Conservation (phyloP, 2,113 vertebrate genomes). For the Bolborhynchus lineola region DNA sequence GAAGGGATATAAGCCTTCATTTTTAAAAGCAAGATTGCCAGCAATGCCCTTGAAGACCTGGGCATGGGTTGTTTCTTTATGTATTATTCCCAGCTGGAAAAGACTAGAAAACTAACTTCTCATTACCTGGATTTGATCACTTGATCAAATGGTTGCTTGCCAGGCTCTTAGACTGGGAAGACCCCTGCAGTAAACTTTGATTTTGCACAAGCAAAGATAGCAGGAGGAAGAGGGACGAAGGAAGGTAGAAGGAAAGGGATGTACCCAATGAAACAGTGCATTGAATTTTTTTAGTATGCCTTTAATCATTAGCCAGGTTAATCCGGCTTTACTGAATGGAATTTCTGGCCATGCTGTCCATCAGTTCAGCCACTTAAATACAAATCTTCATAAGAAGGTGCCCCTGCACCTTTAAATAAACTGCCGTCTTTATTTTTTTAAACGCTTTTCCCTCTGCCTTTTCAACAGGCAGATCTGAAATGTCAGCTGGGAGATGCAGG, state of each 20-base stretch:
- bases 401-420: neutral
- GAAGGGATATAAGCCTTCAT: neutral
- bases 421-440: neutral
- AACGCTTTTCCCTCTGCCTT: neutral
- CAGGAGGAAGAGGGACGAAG: neutral
- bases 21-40: neutral
- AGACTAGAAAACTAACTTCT: neutral
- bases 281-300: neutral
- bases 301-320: neutral
- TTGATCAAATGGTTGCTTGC: neutral
- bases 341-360: neutral
- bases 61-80: neutral
- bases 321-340: neutral
- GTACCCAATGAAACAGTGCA: neutral
- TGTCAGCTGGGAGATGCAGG: conserved; percentile 89
- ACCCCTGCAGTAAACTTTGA: neutral
- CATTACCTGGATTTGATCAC: neutral
- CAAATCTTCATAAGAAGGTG: neutral
- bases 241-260: neutral
- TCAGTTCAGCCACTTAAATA: neutral
- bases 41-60: neutral
- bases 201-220: neutral
- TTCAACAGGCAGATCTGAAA: conserved; percentile 88
- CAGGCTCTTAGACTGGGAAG: neutral
- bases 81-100: neutral